A percentile compares a stretch with the other conserved stretches of the same genome.
These are phyloP conservation scores for Noctua janthina DNA, from an alignment of 2,888 invertebrate genomes.

Conservation along the genomic window DNA sequence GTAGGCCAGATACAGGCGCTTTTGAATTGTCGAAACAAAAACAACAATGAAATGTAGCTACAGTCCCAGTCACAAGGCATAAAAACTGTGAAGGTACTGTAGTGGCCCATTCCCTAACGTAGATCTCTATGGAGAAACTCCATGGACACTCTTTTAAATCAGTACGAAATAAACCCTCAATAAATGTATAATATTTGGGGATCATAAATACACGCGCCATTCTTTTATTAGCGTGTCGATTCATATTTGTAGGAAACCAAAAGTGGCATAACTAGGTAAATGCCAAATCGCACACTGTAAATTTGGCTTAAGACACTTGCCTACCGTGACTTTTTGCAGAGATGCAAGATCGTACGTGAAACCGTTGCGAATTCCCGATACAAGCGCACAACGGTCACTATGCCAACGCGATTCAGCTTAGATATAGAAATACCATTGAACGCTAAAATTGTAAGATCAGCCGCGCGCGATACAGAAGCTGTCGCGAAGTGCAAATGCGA, in stretches of 20 bases:
- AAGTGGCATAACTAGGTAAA: background rate
- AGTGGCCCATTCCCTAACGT: no score
- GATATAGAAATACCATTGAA: background rate
- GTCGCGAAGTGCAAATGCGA: background rate
- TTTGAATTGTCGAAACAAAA: no score
- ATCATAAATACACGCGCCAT: background rate
- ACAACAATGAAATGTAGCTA: no score
- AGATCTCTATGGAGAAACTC: no score
- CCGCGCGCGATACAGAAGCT: background rate
- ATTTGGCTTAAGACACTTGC: background rate
- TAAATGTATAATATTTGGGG: background rate
- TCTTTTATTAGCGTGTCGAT: background rate
- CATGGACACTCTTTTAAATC: no score
- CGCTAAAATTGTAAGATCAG: background rate
- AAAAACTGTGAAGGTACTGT: no score
- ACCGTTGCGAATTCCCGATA: background rate
- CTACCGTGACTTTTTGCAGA: background rate
- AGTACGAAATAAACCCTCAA: background rate
- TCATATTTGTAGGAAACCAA: background rate
- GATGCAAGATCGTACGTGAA: background rate
- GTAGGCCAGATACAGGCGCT: no score
- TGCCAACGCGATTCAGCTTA: background rate
- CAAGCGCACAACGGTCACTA: background rate
- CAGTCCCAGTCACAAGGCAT: no score
- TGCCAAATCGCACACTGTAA: background rate